Evolutionary conservation across 2,888 invertebrate species (phyloP), one percentile per base, ranked within the genome.

Genomic region (Nipponacmea schrenckii): DNA sequence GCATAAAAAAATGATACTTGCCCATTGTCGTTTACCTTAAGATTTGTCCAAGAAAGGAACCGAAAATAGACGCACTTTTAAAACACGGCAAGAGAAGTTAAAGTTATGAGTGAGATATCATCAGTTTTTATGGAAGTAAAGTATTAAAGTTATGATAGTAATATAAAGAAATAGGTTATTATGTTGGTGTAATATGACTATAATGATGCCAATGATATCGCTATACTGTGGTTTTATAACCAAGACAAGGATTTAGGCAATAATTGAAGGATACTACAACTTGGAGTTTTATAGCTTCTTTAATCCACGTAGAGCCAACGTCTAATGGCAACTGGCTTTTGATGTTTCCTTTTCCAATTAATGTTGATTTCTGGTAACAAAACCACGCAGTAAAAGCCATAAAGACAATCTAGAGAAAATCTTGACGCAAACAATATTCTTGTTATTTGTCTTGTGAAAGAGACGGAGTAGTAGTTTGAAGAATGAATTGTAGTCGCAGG

Each of bases 371-470:
- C 56, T 20, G 24, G 56, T 24, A 56, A 56, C 56, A 56, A 56
- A 56, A 56, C 56, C 56, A 56, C 56, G 56, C 24, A 56, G 56
- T 56, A 24, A 56, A 56, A 56, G 20, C 24, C 56, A 56, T 56
- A 56, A 56, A 56, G 56, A 56, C 56, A 56, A 56, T 56, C 56
- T 56, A 56, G 20, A 56, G 20, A 24, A 56, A 56, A 56, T 56
- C 56, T 56, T 56, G 56, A 56, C 56, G 56, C 56, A 56, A 56
- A 56, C 56, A 56, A 56, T 56, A 56, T 56, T 56, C 24, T 56
- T 24, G 20, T 24, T 56, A 24, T 56, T 24, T 56, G 56, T 56
- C 56, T 20, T 24, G 24, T 39, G 24, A 20, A 56, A 12, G 56
- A 56, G 56, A 56, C 20, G 56, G 24, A 56, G 20, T 10, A 24